Base-by-base conservation (phyloP, 2,888 invertebrate genomes). In the Scrobipalpa costella region DNA sequence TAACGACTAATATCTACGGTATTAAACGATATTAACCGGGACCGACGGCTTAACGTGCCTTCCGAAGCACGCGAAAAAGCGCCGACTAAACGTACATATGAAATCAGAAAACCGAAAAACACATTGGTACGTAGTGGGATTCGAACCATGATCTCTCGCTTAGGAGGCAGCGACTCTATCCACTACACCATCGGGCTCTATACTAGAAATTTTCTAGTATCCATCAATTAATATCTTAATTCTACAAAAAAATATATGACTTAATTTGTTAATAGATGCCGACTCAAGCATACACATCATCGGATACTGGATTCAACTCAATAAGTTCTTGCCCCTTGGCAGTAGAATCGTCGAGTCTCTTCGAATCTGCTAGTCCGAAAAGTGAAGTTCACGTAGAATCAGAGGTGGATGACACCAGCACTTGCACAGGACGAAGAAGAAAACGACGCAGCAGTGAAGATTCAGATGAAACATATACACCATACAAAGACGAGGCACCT, bases 401-500 rank as follows among this genome's bases (percentile, higher is more conserved):
- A 1, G 91, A 91, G 57, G 78, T 74, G 7, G 90, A 90, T 3
- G 88, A 88, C 66, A 66, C 67, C 49, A 81, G 79, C 70, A 74
- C 79, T 8, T 74, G 71, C 60, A 64, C 71, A 55, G 80, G 76
- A 63, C 83, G 78, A 68, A 81, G 80, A 69, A 82, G 80, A 67
- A 81, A 80, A 64, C 80, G 70, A 59, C 78, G 73, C 60, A 75
- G 82, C 68, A 90, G 90, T 69, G 90, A 90, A 69, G 91, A 91
- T 69, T 90, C 90, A 5, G 92, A 92, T 74, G 86, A 80, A 68
- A 83, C 85, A 0, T 92, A 92, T 71, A 84, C 81, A 34, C 92
- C 92, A 8, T 80, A 85, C 66, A 85, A 85, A 70, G 75, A 79
- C 2, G 13, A 13, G 62, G 74, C 84, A 40, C 74, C 83, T 21